phyloP scores from a whole-genome alignment of 2,113 vertebrate species.

The Syrrhaptes paradoxus region DNA sequence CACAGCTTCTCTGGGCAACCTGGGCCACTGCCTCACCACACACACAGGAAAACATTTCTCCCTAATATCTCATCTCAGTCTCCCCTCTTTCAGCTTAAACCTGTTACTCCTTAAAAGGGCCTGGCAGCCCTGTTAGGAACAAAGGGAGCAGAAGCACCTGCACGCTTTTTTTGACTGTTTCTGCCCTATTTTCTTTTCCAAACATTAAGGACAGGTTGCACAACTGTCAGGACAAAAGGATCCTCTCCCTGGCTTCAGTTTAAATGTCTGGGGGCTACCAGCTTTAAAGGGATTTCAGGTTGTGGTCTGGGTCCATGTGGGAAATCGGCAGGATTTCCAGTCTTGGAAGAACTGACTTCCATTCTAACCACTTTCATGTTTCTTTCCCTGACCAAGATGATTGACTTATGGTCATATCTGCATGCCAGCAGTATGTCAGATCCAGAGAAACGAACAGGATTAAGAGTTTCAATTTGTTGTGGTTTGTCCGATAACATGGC shows the following conservation, averaged over 20 bases:
- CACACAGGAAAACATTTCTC: too few species aligned
- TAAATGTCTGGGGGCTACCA: accelerated
- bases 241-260: not conserved
- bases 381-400: not conserved
- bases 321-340: not conserved
- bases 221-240: not conserved
- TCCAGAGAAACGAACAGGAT: not conserved
- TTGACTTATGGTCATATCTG: too few species aligned
- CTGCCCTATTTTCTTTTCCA: not conserved
- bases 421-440: not conserved
- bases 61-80: too few species aligned
- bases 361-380: not conserved
- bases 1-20: too few species aligned
- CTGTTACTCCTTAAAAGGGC: too few species aligned
- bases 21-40: too few species aligned
- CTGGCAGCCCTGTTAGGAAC: not conserved
- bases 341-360: not conserved
- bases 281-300: not conserved
- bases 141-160: not conserved
- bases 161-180: not conserved
- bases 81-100: too few species aligned
- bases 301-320: not conserved
- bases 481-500: not conserved
- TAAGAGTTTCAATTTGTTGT: not conserved
- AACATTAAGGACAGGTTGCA: not conserved